phyloP scores from a whole-genome alignment of 2,888 invertebrate genomes.

The Panorpa germanica region DNA sequence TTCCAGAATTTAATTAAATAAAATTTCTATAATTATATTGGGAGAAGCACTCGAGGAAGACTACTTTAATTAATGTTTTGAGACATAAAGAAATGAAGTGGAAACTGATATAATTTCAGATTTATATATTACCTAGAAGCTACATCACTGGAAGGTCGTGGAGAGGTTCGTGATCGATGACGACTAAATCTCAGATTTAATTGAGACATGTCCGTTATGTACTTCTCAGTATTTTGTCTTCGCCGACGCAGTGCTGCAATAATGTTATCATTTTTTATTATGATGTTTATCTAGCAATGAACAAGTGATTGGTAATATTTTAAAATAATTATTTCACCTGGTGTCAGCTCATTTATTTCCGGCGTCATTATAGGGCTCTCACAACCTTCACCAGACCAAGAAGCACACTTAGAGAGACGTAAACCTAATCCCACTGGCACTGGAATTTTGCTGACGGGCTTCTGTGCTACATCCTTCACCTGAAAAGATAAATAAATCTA shows the following conservation, averaged over 20 bases:
- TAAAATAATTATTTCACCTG: constrained; percentile 22
- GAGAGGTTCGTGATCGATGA: constrained; percentile 29
- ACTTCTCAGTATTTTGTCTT: constrained; percentile 61
- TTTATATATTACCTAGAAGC: too few relatives aligned
- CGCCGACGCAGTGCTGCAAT: constrained; percentile 47
- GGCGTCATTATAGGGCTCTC: constrained; percentile 17
- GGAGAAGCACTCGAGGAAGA: too few relatives aligned
- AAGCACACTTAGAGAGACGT: constrained; percentile 47
- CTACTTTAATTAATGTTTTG: too few relatives aligned
- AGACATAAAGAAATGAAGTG: neutral
- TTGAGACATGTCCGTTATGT: constrained; percentile 69
- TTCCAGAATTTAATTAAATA: too few relatives aligned
- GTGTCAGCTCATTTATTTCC: constrained; percentile 30
- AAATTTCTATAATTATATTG: too few relatives aligned
- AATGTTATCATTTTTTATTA: neutral
- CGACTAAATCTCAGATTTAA: constrained; percentile 63
- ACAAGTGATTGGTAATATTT: neutral
- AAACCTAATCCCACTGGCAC: constrained; percentile 32
- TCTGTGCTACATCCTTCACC: too few relatives aligned
- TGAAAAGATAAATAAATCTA: too few relatives aligned
- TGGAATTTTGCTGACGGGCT: constrained; percentile 50
- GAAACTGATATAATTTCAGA: too few relatives aligned
- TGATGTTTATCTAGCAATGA: neutral
- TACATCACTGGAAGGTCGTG: too few relatives aligned
- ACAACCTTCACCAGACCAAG: constrained; percentile 40